Evolutionary conservation across 1,140 invertebrate species (phyloP).

Genomic region (Eciton burchellii): DNA sequence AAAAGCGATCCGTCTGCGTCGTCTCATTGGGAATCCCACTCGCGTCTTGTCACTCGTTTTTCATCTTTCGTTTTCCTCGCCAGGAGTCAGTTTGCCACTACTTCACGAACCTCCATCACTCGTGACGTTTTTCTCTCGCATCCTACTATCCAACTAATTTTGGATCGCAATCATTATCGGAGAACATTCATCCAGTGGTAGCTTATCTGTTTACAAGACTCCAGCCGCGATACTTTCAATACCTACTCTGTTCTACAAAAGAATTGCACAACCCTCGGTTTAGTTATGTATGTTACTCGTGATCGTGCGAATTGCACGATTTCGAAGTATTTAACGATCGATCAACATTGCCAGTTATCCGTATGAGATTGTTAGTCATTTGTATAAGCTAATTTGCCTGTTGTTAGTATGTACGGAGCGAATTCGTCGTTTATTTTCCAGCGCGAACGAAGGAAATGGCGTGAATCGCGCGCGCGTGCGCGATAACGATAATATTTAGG

Average conservation of each 20-base stretch:
- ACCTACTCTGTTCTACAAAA: neutral
- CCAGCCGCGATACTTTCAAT: neutral
- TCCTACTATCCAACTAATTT: neutral
- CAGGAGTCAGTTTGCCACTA: neutral
- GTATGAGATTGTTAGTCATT: constrained; percentile 1
- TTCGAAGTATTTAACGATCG: constrained; percentile 9
- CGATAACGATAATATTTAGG: constrained; percentile 24
- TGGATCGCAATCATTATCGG: neutral
- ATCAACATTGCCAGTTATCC: neutral
- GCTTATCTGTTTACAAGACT: neutral
- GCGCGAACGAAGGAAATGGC: too few relatives aligned
- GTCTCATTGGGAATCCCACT: constrained; percentile 32
- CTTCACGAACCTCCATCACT: too few relatives aligned
- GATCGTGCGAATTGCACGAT: neutral
- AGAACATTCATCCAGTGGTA: neutral
- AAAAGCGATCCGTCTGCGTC: constrained; percentile 37
- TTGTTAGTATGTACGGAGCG: neutral
- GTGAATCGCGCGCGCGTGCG: too few relatives aligned
- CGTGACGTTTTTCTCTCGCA: neutral
- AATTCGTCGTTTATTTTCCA: constrained; percentile 12
- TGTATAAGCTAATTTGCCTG: neutral
- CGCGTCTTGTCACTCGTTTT: neutral
- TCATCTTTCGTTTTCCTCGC: neutral
- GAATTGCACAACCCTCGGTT: neutral
- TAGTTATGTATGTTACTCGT: too few relatives aligned